These are phyloP conservation scores for Drosophila mauritiana DNA, from an alignment of 1,140 invertebrate genomes.

Conservation along the genomic window DNA sequence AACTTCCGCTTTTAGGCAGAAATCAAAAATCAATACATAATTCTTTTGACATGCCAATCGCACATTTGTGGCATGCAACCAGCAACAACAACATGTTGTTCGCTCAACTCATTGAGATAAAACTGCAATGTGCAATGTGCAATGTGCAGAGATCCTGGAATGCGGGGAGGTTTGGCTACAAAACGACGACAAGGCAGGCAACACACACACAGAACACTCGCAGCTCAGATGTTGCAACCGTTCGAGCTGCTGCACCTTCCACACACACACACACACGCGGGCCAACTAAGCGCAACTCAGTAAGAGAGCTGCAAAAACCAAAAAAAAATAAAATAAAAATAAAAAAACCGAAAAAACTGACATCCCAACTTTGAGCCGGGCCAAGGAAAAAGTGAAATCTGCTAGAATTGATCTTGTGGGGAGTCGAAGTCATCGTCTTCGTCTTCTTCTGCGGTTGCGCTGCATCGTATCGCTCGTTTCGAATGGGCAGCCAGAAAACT, in stretches of 20 bases:
- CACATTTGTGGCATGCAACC: conserved; percentile 82
- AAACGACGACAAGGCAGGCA: conserved; percentile 69
- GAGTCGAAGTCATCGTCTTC: conserved; percentile 62
- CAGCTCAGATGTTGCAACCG: conserved; percentile 54
- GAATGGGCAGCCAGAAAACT: conserved; percentile 61
- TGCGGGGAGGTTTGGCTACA: conserved; percentile 53
- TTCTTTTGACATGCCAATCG: conserved; percentile 83
- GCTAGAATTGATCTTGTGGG: conserved; percentile 82
- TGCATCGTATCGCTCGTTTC: conserved; percentile 23
- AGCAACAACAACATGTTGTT: conserved; percentile 68
- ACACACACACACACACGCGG: not conserved
- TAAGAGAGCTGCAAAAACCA: conserved; percentile 19
- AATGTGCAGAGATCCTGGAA: conserved; percentile 46
- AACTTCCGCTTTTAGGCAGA: conserved; percentile 55
- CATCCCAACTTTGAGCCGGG: conserved; percentile 60
- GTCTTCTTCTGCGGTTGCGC: conserved; percentile 32
- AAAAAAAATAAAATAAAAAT: conserved; percentile 11
- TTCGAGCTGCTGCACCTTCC: conserved; percentile 75
- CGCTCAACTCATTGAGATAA: conserved; percentile 79
- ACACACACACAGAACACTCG: conserved; percentile 52
- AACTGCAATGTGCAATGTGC: conserved; percentile 61
- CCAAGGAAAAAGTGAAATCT: conserved; percentile 76
- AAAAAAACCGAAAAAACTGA: conserved; percentile 44
- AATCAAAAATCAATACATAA: conserved; percentile 84
- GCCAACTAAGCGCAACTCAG: conserved; percentile 12